phyloP scores from a whole-genome alignment of 2,888 invertebrate genomes.

The Rutpela maculata region DNA sequence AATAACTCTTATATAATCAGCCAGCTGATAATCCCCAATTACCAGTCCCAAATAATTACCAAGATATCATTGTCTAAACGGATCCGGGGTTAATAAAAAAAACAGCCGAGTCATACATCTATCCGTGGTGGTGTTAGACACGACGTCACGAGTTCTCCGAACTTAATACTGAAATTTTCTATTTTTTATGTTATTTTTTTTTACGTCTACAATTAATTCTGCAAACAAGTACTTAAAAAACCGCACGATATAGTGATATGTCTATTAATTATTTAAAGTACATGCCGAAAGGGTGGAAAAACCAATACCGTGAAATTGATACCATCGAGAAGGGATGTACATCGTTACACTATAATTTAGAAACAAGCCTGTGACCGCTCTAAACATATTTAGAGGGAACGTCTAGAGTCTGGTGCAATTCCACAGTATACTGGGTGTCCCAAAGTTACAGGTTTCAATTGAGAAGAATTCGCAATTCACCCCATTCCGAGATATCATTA shows the following conservation, averaged over 20 bases:
- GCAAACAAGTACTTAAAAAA: conserved; percentile 15
- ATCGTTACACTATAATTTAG: background rate
- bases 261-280: conserved; percentile 20
- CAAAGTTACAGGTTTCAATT: no score
- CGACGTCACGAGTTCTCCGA: conserved; percentile 16
- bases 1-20: conserved; percentile 13
- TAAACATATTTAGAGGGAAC: no score
- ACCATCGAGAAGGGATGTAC: background rate
- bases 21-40: conserved; percentile 23
- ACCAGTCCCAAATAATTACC: conserved; percentile 17
- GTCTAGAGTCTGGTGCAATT: no score
- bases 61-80: conserved; percentile 4
- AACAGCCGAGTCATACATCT: conserved; percentile 16
- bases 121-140: background rate
- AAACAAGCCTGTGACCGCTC: background rate
- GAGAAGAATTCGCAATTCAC: no score
- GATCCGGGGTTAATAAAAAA: conserved; percentile 14
- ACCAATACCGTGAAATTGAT: background rate
- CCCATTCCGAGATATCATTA: no score
- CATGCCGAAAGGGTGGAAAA: background rate
- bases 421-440: no score
- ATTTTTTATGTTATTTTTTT: conserved; percentile 10
- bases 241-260: conserved; percentile 13
- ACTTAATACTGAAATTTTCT: conserved; percentile 14
- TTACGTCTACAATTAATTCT: conserved; percentile 1